Evolutionary conservation across 2,888 invertebrate species (phyloP).

Genomic region (Neoascia interrupta): DNA sequence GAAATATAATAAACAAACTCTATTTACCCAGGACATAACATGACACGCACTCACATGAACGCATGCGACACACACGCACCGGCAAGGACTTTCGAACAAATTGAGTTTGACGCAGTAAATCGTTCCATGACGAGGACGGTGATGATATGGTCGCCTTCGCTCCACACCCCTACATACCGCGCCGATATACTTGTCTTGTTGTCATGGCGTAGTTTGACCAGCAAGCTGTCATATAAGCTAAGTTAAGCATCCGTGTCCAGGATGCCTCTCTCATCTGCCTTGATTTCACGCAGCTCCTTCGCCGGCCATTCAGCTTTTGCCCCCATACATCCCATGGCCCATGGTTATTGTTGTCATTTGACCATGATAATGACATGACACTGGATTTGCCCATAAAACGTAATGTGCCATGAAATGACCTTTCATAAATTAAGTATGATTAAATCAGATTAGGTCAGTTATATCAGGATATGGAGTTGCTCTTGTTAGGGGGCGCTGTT

Average conservation of each 20-base stretch:
- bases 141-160: background rate
- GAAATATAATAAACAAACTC: slow-evolving; percentile 57
- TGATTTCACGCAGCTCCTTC: slow-evolving; percentile 30
- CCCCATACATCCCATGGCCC: slow-evolving; percentile 6
- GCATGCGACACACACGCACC: slow-evolving; percentile 36
- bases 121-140: slow-evolving; percentile 25
- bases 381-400: slow-evolving; percentile 66
- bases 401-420: slow-evolving; percentile 69
- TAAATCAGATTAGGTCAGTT: slow-evolving; percentile 70
- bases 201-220: slow-evolving; percentile 28
- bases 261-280: slow-evolving; percentile 46
- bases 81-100: slow-evolving; percentile 50
- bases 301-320: slow-evolving; percentile 2
- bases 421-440: slow-evolving; percentile 70
- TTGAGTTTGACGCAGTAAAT: slow-evolving; percentile 64
- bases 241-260: slow-evolving; percentile 42
- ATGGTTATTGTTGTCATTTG: slow-evolving; percentile 67
- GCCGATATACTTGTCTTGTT: background rate
- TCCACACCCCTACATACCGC: background rate
- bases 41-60: slow-evolving; percentile 26
- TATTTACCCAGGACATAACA: slow-evolving; percentile 19
- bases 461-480: slow-evolving; percentile 41
- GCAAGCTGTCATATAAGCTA: slow-evolving; percentile 33
- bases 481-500: slow-evolving; percentile 18
- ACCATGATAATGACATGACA: slow-evolving; percentile 69